Evolutionary conservation across 2,113 vertebrate species (phyloP), one percentile per base, ranked within the genome.

Genomic region (Cololabis saira): DNA sequence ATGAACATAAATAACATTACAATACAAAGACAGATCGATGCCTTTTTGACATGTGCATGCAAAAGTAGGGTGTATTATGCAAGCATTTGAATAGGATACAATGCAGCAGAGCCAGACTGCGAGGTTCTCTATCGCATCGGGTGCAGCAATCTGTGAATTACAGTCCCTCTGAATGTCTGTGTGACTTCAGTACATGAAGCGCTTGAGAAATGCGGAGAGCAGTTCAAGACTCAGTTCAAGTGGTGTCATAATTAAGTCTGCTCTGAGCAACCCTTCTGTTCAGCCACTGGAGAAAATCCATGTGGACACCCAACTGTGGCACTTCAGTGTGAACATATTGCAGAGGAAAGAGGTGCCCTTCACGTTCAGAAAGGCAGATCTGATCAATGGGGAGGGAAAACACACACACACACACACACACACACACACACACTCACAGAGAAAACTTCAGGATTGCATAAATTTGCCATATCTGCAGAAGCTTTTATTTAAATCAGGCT

Each of bases 301-400:
- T 7, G 55, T 68, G 9, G 81, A 89, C 47, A 62, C 49, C 12
- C 64, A 74, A 41, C 67, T 90, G 45, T 86, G 82, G 84, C 74
- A 77, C 55, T 83, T 81, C 49, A 45, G 51, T n/a, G 67, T 76
- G 58, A 71, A 82, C 58, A 37, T 73, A 30, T 30, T 65, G 41
- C 71, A 76, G 48, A 58, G 33, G 57, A 69, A 24, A 53, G 47
- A 12, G 13, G 54, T 45, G 30, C 40, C 69, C 5, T 27, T 15
- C 45, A 67, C 2, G 21, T 18, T 57, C 18, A 60, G 24, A 42
- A 37, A 24, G 42, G 16, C 13, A n/a, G 17, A 43, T 21, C 52
- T 53, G 71, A 64, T 60, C 22, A 21, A 53, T 24, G 22, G 12
- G 24, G 40, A 2, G 5, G 24, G 16, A 19, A 47, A n/a, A 50